These are phyloP conservation scores for Arrhopalites spinosus DNA, from an alignment of 2,888 invertebrate species.

Conservation along the genomic window DNA sequence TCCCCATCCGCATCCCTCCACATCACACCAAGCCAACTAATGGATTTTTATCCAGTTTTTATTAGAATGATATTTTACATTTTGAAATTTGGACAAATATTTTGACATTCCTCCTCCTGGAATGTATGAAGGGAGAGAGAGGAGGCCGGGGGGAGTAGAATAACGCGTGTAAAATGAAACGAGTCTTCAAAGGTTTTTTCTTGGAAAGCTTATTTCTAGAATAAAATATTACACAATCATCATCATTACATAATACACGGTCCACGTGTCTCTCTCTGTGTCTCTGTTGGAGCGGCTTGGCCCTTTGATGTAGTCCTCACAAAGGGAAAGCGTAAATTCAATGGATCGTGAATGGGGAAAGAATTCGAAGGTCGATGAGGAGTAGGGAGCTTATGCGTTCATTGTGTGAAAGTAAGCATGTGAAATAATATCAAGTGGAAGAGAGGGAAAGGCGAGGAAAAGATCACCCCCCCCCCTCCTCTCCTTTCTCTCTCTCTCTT, in stretches of 20 bases:
- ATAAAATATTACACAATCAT: not conserved
- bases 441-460: not conserved
- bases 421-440: constrained; percentile 24
- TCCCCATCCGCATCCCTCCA: not conserved
- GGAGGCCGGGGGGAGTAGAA: not conserved
- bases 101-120: not conserved
- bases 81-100: too few relatives aligned
- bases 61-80: too few relatives aligned
- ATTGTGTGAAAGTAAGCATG: constrained; percentile 27
- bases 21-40: not conserved
- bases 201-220: too few relatives aligned
- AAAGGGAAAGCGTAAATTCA: constrained; percentile 16
- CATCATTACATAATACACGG: not conserved
- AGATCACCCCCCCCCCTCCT: constrained; percentile 22
- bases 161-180: not conserved
- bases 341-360: constrained; percentile 30
- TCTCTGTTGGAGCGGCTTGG: not conserved
- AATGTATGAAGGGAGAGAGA: not conserved
- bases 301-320: constrained; percentile 15
- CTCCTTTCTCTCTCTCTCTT: not conserved
- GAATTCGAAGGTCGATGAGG: constrained; percentile 27
- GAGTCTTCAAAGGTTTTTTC: too few relatives aligned
- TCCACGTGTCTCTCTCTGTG: too few relatives aligned
- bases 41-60: too few relatives aligned
- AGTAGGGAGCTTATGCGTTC: constrained; percentile 2